phyloP scores from a whole-genome alignment of 2,888 invertebrate genomes.

The Andrena flavipes region DNA sequence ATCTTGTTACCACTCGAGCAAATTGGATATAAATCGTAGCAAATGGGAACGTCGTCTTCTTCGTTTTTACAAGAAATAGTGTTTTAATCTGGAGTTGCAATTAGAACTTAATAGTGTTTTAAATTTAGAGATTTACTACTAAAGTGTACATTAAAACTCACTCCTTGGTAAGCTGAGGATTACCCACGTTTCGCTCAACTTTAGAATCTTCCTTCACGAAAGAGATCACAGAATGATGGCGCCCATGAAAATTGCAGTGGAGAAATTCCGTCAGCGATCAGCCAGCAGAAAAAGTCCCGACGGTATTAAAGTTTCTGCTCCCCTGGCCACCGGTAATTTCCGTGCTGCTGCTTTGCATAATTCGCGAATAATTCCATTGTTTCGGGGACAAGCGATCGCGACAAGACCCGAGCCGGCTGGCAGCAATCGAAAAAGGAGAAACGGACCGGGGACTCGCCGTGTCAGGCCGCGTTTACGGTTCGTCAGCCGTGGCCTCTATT shows the following conservation, averaged over 20 bases:
- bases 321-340: slow-evolving; percentile 12
- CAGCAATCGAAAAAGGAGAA: not conserved
- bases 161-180: not conserved
- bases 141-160: not conserved
- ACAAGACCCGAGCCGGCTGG: not conserved
- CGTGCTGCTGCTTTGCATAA: slow-evolving; percentile 33
- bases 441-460: not conserved
- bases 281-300: not conserved
- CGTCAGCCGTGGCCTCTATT: slow-evolving; percentile 32
- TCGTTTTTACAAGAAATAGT: not conserved
- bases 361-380: slow-evolving; percentile 51
- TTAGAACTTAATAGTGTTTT: too few species aligned
- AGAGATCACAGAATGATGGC: not conserved
- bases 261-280: not conserved
- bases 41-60: not conserved
- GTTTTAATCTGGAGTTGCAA: not conserved
- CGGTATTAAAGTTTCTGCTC: slow-evolving; percentile 27
- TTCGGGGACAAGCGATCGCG: slow-evolving; percentile 1
- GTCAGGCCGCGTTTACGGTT: slow-evolving; percentile 41
- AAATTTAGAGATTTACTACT: not conserved
- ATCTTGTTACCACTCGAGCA: not conserved
- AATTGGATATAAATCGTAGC: not conserved
- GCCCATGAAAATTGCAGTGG: not conserved
- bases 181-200: not conserved
- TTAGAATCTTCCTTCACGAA: not conserved